Evolutionary conservation across 2,797 vertebrate species (phyloP), one percentile per base, ranked within the genome.

Genomic region (Enteromius mattozi): DNA sequence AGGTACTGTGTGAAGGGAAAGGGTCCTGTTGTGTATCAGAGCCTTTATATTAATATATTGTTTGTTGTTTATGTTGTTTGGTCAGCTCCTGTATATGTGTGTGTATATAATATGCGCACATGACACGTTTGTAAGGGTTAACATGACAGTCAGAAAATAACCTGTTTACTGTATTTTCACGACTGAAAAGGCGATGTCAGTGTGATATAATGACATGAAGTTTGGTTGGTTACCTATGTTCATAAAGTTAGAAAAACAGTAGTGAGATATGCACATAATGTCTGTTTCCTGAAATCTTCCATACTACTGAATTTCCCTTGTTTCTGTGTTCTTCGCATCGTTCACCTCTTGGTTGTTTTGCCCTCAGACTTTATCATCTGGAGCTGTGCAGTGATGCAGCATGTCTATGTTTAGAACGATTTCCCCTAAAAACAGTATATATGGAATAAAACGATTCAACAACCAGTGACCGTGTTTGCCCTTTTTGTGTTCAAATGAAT

Each of bases 321-420:
- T 89, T 89, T 85, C 87, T 70, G 88, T 90, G 88, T 89, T 92
- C 78, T 86, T 90, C 90, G 71, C 85, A 91, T 90, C 91, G 90
- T 92, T 89, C 92, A 87, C 92, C 91, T 90, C 91, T 88, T 87
- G 90, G 90, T 86, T 89, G 71, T 93, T 92, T 93, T 89, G 90
- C 94, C 92, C 91, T 91, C 90, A 90, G 92, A 92, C 92, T 92
- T 91, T 85, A 90, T 77, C 3, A 90, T 77, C 5, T 70, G 90
- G 68, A 91, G 94, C 92, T 90, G 93, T 94, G 91, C 92, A 89
- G 93, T 93, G 93, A 93, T 91, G 91, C 93, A 92, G 94, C 94
- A 95, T 95, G 94, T 93, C 87, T 93, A 91, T 94, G 93, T 93
- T 92, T 93, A 93, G 88, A 94, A 92, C 89, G 88, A 88, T 84